Base-by-base conservation (phyloP, 1,140 invertebrate species). In the Spodoptera frugiperda region DNA sequence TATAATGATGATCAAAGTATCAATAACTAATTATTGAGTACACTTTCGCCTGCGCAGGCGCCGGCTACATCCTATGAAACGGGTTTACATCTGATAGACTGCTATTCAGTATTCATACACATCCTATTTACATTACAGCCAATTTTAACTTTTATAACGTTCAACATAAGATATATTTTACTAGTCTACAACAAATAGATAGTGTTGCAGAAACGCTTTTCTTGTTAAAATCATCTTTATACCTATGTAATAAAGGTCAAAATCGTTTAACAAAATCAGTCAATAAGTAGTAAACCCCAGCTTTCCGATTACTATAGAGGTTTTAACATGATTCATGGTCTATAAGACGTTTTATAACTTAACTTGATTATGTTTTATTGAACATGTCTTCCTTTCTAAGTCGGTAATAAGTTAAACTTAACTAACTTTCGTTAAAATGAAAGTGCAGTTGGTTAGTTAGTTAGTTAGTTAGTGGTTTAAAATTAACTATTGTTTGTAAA, bases 11-110 rank as follows among this genome's bases (percentile, higher is more conserved):
- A 12, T 55, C 14, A n/a, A 46, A 54, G 12, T 15, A 39, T 44
- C 15, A 48, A 44, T 19, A 44, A n/a, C 30, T 71, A 44, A 71
- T 54, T 21, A 57, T 46, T 57, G 39, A 72, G 39, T 15, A 57
- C 68, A 72, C 68, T 72, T 72, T 72, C 68, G 68, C 53, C 30
- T 15, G 9, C 30, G 9, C 30, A 48, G 68, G 54, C 68, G 33
- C 68, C 48, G 51, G 10, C 25, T 48, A 30, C 25, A 33, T 33
- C 49, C 68, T 57, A 46, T 46, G 15, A 72, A 72, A 72, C 68
- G 10, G 17, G 68, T 72, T 72, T 55, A 15, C 17, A 53, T 54
- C 54, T 15, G 54, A n/a, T 19, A 39, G 25, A 11, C 39, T n/a
- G 19, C 49, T 21, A 57, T 21, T 30, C 10, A 59, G 25, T 6